These are phyloP conservation scores for Hylaeus volcanicus DNA, from an alignment of 1,140 invertebrate genomes.

Conservation along the genomic window DNA sequence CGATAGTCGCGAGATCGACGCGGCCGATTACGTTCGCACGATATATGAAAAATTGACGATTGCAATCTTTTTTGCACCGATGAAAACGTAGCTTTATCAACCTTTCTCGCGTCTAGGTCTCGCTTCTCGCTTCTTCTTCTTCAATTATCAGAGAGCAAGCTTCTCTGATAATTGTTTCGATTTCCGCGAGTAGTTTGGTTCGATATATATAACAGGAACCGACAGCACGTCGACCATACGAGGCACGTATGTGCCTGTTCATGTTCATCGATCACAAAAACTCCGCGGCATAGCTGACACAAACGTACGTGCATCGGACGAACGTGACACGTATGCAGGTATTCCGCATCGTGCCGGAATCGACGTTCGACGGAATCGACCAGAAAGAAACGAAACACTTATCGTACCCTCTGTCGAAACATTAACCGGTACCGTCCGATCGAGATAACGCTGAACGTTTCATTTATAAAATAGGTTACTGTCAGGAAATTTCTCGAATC, in stretches of 20 bases:
- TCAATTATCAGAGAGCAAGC: too few species aligned
- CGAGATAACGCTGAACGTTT: conserved; percentile 8
- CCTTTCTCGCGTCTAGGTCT: too few species aligned
- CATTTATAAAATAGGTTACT: conserved; percentile 30
- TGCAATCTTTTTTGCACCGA: too few species aligned
- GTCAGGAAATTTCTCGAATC: conserved; percentile 31
- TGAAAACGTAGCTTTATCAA: not conserved
- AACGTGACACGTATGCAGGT: not conserved
- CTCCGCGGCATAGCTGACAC: not conserved
- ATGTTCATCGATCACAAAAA: conserved; percentile 46
- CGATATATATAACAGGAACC: not conserved
- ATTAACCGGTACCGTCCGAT: not conserved
- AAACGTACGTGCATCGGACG: conserved; percentile 2
- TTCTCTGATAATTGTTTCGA: too few species aligned
- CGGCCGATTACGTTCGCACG: not conserved
- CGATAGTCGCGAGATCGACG: not conserved
- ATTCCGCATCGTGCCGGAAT: not conserved
- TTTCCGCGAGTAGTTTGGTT: not conserved
- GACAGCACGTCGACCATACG: not conserved
- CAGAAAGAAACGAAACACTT: not conserved
- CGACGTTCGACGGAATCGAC: conserved; percentile 1
- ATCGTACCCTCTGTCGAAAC: not conserved
- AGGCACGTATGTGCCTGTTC: conserved; percentile 5
- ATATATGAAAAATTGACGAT: not conserved
- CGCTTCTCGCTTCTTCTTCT: too few species aligned